phyloP scores from a whole-genome alignment of 2,888 invertebrate species.

The Syrphus vitripennis region DNA sequence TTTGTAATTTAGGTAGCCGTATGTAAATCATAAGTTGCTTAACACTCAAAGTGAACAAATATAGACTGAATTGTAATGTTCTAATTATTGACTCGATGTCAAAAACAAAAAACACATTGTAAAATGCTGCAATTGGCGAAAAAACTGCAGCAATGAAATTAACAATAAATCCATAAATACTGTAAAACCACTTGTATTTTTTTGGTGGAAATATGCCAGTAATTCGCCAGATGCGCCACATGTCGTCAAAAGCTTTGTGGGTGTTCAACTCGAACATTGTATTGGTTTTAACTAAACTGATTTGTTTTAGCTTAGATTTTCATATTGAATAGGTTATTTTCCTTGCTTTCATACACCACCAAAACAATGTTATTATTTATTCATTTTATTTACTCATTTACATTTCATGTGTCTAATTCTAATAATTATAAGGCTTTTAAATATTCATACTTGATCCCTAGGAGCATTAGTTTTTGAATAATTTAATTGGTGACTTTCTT shows the following conservation, averaged over 20 bases:
- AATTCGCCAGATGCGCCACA: constrained; percentile 36
- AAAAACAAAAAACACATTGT: constrained; percentile 17
- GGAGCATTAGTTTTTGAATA: neutral
- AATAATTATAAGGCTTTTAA: neutral
- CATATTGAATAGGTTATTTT: neutral
- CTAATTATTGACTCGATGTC: constrained; percentile 25
- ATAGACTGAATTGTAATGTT: constrained; percentile 21
- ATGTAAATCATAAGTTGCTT: constrained; percentile 29
- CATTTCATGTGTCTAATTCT: neutral
- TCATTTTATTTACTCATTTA: neutral
- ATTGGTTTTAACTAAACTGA: neutral
- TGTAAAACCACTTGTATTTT: constrained; percentile 20
- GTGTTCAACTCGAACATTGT: constrained; percentile 31
- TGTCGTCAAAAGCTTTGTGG: neutral
- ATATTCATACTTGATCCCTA: neutral
- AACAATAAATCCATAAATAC: constrained; percentile 10
- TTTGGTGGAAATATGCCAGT: constrained; percentile 28
- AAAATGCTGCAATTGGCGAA: constrained; percentile 14
- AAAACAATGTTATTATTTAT: neutral
- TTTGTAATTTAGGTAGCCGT: neutral
- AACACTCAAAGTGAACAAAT: neutral
- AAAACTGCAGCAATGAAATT: constrained; percentile 10
- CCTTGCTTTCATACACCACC: neutral
- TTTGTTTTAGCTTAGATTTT: neutral
- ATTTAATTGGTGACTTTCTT: neutral